A percentile compares a stretch with the other conserved stretches of the same genome.
Conservation (phyloP, 2,797 vertebrate species). For the Trichosurus vulpecula region DNA sequence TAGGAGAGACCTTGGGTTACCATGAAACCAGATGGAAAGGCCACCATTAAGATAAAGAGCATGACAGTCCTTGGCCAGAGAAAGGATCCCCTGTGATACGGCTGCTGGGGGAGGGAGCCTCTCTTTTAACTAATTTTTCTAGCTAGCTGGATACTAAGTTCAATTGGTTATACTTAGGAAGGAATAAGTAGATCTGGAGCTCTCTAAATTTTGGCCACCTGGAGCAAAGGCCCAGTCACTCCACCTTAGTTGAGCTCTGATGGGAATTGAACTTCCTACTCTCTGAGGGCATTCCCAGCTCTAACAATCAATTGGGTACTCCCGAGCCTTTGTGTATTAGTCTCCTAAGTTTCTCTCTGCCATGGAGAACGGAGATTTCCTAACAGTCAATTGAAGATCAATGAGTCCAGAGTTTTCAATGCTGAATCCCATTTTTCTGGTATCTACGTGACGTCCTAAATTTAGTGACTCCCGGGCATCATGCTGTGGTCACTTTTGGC, state of each 20-base stretch:
- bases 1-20: background rate
- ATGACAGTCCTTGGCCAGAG: background rate
- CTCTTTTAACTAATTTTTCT: background rate
- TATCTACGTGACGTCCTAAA: background rate
- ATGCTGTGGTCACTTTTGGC: background rate
- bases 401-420: background rate
- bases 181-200: background rate
- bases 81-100: background rate
- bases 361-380: background rate
- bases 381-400: background rate
- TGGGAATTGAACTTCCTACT: background rate
- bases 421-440: background rate
- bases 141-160: background rate
- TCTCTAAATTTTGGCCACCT: background rate
- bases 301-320: background rate
- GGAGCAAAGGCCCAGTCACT: background rate
- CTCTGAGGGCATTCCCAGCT: background rate
- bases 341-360: background rate
- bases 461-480: background rate
- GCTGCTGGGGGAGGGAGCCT: background rate
- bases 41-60: background rate
- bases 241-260: background rate
- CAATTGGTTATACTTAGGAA: background rate
- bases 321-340: background rate
- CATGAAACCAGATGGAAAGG: background rate